Conservation (phyloP, 2,113 vertebrate species). For the Peromyscus californicus region DNA sequence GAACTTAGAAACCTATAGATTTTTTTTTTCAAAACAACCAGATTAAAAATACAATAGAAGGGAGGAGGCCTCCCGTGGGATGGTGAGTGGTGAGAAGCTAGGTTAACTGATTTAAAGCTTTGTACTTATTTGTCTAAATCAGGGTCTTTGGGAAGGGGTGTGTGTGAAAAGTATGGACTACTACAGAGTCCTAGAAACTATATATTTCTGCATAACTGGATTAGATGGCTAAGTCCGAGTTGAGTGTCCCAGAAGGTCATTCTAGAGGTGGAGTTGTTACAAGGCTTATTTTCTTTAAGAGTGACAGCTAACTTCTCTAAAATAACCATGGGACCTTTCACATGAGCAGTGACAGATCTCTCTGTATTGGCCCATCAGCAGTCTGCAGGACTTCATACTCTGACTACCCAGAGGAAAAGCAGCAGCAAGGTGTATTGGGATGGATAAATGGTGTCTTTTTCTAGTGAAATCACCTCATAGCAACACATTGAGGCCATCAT, state of each 20-base stretch:
- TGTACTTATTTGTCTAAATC: neutral
- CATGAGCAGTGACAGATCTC: neutral
- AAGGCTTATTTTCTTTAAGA: neutral
- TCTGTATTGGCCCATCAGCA: neutral
- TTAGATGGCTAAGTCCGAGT: neutral
- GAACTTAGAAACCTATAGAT: neutral
- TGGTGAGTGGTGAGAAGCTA: neutral
- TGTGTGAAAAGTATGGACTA: neutral
- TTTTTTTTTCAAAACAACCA: neutral
- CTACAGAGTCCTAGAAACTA: neutral
- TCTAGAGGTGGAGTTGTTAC: neutral
- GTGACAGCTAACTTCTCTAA: neutral
- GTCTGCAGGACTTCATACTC: neutral
- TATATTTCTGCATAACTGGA: neutral
- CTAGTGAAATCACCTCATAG: neutral
- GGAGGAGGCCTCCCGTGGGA: neutral
- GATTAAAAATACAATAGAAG: slow-evolving; percentile 19
- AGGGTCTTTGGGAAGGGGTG: neutral
- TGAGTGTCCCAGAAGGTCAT: neutral
- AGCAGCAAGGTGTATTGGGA: neutral
- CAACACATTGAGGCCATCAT: neutral
- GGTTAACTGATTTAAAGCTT: neutral
- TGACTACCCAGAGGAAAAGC: neutral
- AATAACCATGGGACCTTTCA: neutral
- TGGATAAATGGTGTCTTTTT: neutral